A percentile compares a stretch with the other conserved stretches of the same genome.
These are phyloP conservation scores for Oncorhynchus clarkii DNA, from an alignment of 2,113 vertebrate genomes.

Conservation along the genomic window DNA sequence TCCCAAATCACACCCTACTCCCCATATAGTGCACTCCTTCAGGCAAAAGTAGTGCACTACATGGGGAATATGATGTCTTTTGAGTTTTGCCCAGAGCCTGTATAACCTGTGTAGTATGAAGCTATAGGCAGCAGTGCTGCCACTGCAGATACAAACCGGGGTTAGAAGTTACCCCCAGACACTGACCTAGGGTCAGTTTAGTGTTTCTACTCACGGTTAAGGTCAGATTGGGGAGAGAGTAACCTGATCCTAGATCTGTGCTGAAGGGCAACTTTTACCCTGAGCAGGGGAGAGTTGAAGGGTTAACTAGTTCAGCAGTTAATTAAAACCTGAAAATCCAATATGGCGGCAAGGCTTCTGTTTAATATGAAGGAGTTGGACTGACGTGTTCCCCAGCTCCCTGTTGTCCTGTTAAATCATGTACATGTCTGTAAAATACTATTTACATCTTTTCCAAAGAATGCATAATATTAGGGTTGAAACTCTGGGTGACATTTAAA, in stretches of 20 bases:
- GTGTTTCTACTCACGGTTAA: not conserved
- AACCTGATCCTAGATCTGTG: not conserved
- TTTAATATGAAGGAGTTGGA: not conserved
- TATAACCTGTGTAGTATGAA: not conserved
- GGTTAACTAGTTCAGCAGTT: not conserved
- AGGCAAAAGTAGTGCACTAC: constrained; percentile 15
- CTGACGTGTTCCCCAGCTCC: not conserved
- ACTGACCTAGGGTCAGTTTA: not conserved
- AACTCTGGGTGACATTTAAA: constrained; percentile 13
- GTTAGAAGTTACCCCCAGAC: not conserved
- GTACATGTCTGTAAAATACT: constrained; percentile 4
- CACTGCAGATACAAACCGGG: not conserved
- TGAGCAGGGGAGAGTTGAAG: not conserved
- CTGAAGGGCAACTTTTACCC: not conserved
- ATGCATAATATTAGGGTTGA: constrained; percentile 9
- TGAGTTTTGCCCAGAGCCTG: not conserved
- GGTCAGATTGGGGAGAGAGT: not conserved
- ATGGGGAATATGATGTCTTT: not conserved
- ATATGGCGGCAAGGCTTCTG: not conserved
- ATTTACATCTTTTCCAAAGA: constrained; percentile 7
- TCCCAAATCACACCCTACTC: too few species aligned
- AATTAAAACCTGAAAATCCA: constrained; percentile 3
- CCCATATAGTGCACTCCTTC: constrained; percentile 5
- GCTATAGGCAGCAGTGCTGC: not conserved
- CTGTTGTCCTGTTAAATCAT: constrained; percentile 2